Percentiles rank a stretch among this genome's conserved stretches.
Conservation (phyloP, 2,888 invertebrate genomes). For the Cybosia mesomella region DNA sequence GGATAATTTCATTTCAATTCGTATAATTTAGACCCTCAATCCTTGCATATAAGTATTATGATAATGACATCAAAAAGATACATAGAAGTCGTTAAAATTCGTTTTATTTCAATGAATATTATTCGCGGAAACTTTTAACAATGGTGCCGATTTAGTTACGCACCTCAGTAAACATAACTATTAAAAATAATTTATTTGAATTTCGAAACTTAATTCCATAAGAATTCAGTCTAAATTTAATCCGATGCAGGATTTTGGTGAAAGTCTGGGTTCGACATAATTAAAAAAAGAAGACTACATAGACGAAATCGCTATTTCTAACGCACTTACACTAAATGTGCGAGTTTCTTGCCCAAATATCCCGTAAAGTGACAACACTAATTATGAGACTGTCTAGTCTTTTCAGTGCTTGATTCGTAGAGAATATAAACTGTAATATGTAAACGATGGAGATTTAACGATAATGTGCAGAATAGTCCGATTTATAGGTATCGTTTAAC, state of each 20-base stretch:
- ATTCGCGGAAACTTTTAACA: no score
- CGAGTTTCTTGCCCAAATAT: no score
- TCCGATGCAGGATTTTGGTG: no score
- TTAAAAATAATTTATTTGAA: no score
- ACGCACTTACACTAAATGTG: no score
- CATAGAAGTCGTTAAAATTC: background rate
- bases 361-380: background rate
- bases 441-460: conserved; percentile 1
- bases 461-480: background rate
- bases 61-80: background rate
- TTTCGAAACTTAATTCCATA: no score
- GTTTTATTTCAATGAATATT: background rate
- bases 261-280: no score
- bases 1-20: background rate
- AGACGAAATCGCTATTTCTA: no score
- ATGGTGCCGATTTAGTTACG: no score
- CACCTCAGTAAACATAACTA: no score
- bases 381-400: background rate
- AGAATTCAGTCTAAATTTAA: no score
- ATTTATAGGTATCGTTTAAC: background rate
- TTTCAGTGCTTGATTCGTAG: conserved; percentile 1
- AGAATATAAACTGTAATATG: background rate
- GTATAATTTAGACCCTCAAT: background rate
- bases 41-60: background rate
- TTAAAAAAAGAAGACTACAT: no score